Conservation (phyloP, 2,797 vertebrate genomes). For the Crenichthys baileyi region DNA sequence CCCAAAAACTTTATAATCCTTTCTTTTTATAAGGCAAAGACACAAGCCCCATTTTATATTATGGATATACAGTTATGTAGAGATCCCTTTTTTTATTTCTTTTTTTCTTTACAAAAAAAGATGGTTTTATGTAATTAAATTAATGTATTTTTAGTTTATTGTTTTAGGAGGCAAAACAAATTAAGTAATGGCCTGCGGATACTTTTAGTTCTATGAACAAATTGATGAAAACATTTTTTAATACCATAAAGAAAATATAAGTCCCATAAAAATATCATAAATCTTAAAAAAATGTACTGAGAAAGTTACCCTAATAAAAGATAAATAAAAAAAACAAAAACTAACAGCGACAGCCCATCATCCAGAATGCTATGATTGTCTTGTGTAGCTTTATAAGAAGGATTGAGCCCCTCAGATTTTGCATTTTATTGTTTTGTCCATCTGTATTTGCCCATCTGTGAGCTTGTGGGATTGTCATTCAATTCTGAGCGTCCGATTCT, state of each 20-base stretch:
- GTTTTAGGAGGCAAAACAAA: background rate
- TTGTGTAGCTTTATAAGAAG: slow-evolving; percentile 58
- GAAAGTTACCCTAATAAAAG: slow-evolving; percentile 7
- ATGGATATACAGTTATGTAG: background rate
- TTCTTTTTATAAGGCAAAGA: background rate
- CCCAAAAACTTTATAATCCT: background rate
- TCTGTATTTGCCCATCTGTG: slow-evolving; percentile 72
- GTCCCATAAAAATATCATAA: background rate
- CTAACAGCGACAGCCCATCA: slow-evolving; percentile 57
- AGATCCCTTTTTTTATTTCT: background rate
- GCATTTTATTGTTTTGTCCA: slow-evolving; percentile 61
- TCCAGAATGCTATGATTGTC: slow-evolving; percentile 65
- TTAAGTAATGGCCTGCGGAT: background rate
- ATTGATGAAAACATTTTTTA: background rate
- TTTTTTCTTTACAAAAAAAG: background rate
- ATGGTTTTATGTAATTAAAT: background rate
- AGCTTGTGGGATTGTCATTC: slow-evolving; percentile 69
- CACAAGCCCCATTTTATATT: background rate
- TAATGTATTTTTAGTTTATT: background rate
- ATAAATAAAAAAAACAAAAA: slow-evolving; percentile 27
- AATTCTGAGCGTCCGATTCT: slow-evolving; percentile 55
- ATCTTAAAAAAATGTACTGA: background rate
- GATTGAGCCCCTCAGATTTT: slow-evolving; percentile 63
- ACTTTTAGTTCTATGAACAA: background rate
- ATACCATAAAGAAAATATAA: background rate